Base-by-base conservation (phyloP, 2,113 vertebrate genomes). In the Eublepharis macularius region DNA sequence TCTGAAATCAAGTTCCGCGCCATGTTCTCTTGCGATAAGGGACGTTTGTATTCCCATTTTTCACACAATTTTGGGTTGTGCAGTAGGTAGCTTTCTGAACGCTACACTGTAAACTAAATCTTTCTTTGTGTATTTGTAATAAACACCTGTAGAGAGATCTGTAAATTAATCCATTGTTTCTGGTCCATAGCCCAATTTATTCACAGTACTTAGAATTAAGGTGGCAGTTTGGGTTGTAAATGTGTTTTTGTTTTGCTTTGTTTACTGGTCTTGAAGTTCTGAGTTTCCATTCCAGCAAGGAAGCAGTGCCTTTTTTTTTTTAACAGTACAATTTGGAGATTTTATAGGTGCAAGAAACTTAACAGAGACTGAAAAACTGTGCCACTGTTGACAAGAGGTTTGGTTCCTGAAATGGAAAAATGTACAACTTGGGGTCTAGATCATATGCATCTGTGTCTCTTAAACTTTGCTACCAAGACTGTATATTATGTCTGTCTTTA, bases 1-100 rank as follows among this genome's bases (percentile, higher is more conserved):
- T 86, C 85, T 69, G 75, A 89, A 89, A 88, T 85, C 34, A 60
- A 66, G 66, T 91, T 84, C 45, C 26, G 70, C 82, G 70, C 6
- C 47, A 3, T 72, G 90, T 92, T 92, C 36, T 86, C 73, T 75
- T 79, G 4, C 47, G 54, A 75, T 16, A 80, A 34, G 66, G 29
- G 32, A 51, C 19, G 17, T 26, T 51, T 29, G 24, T 8, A 19
- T 49, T 73, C 47, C 54, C 0, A 1, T 82, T 85, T 91, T 90
- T 80, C 11, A 4, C 90, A 87, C 90, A 93, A 86, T 86, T 84
- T 81, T n/a, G 19, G 36, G 24, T 73, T 80, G 80, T 36, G 43
- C 86, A 69, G 80, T 81, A 76, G 89, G 73, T 68, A n/a, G 84
- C 89, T 88, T 87, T 85, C 76, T 76, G 87, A 90, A 90, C 84